phyloP scores from a whole-genome alignment of 2,888 invertebrate genomes.

The Maniola hyperantus region DNA sequence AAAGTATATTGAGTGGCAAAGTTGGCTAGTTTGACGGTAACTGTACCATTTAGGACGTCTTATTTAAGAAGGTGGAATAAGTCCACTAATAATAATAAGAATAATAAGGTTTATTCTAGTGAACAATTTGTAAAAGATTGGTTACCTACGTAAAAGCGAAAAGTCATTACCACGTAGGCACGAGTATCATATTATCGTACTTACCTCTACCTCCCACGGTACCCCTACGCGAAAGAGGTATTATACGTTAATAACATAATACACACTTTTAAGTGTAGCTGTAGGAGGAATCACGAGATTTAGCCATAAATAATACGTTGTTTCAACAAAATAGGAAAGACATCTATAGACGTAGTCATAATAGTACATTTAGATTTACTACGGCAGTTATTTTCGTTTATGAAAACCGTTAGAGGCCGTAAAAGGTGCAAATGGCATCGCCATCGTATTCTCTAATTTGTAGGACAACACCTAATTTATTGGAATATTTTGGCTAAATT shows the following conservation, averaged over 20 bases:
- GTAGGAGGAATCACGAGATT: not conserved
- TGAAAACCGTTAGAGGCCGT: conserved; percentile 15
- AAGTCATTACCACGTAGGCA: not conserved
- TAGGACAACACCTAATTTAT: conserved; percentile 19
- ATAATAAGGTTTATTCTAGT: no score
- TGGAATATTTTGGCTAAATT: conserved; percentile 5
- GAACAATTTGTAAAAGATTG: no score
- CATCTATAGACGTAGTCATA: conserved; percentile 14
- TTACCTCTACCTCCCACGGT: no score
- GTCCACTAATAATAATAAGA: no score
- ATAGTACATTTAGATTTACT: conserved; percentile 20
- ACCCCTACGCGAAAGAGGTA: conserved; percentile 3
- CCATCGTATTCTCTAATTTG: conserved; percentile 1
- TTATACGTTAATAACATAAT: not conserved
- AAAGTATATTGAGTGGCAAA: no score
- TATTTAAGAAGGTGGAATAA: no score
- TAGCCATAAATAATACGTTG: conserved; percentile 6
- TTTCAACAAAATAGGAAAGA: conserved; percentile 23
- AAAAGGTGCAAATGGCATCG: conserved; percentile 4
- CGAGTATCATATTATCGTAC: not conserved
- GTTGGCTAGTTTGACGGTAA: no score
- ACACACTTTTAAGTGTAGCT: not conserved
- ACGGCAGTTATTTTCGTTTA: conserved; percentile 10
- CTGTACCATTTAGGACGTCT: no score
- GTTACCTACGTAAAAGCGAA: not conserved